Base-by-base conservation (phyloP, 2,797 vertebrate species). In the Chrysocyon brachyurus region DNA sequence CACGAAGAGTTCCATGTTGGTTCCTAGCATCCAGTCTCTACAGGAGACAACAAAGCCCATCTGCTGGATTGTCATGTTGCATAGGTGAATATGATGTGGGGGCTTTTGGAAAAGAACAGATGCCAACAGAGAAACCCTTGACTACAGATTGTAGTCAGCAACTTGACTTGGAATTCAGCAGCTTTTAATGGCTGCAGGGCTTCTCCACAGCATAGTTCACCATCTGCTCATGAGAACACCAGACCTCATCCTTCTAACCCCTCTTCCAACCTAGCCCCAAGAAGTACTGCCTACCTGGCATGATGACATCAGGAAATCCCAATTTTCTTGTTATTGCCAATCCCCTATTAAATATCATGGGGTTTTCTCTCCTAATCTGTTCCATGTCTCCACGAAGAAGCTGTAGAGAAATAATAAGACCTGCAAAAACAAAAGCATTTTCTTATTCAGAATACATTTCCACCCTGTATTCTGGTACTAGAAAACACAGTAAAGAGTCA, bases 281-380 rank as follows among this genome's bases (percentile, higher is more conserved):
- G 87, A 17, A 92, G 54, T 87, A 95, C 3, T n/a, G 46, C 96
- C 97, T 98, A 99, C 99, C 99, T 97, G 99, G 99, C 99, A 99
- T 99, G 98, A 99, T 99, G 94, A 99, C 99, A 95, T 99, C 99
- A 33, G 99, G 99, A 96, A 99, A 99, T 49, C 99, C 99, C 98
- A 99, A 98, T 97, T 99, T 99, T 96, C 99, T 99, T 14, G 99
- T 99, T 97, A 99, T 98, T 82, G 99, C 99, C 95, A 99, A 98
- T 0, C 99, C 99, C 93, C 99, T 98, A 98, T 98, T 99, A 98
- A 99, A 99, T 63, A 99, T 98, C 95, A 99, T 98, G 1, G 99
- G 99, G 97, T 99, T 99, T 95, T 99, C 99, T 79, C 99, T 99
- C 78, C 99, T 99, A 91, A 99, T 99, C 98, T 99, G 99, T 54